Evolutionary conservation across 2,888 invertebrate species (phyloP), one percentile per base, ranked within the genome.

Genomic region (Xanthia togata): DNA sequence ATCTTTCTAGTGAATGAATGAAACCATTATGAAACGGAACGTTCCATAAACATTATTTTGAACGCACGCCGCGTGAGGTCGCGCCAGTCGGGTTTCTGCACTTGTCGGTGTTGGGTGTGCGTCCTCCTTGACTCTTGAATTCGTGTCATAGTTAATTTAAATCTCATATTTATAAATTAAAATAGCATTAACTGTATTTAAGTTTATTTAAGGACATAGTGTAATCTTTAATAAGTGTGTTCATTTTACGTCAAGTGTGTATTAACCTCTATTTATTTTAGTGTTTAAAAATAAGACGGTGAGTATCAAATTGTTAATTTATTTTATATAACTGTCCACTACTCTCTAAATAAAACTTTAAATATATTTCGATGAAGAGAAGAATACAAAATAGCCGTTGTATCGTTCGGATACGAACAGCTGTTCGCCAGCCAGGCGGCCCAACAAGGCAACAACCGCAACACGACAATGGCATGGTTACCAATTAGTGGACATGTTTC

Each of bases 81-180:
- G 92, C 92, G 83, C 79, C 90, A 96, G 96, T 96, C 96, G 96
- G 96, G 96, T 96, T 96, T 96, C 94, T 95, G 94, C 95, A 94
- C 93, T 96, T 92, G 94, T 90, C 91, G 93, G 94, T 92, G 90
- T 88, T 78, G 91, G 93, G 92, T 93, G 95, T 93, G 88, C 89
- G 92, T 92, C 87, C 88, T 87, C 91, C 90, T 94, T 92, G 93
- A 92, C 93, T 95, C 93, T 90, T 90, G 69, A 87, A 91, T 92
- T 95, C 95, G 95, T 95, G 93, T 93, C 91, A 90, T 92, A 93
- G 89, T 92, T 92, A 91, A 90, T 92, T 91, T 89, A 87, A 90
- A 87, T 86, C 82, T 82, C 69, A 67, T 88, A 88, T 90, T 91
- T 89, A 90, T 90, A 85, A 89, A 89, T 90, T 90, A 91, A 92